phyloP scores from a whole-genome alignment of 1,140 invertebrate genomes.

The Capitella teleta region DNA sequence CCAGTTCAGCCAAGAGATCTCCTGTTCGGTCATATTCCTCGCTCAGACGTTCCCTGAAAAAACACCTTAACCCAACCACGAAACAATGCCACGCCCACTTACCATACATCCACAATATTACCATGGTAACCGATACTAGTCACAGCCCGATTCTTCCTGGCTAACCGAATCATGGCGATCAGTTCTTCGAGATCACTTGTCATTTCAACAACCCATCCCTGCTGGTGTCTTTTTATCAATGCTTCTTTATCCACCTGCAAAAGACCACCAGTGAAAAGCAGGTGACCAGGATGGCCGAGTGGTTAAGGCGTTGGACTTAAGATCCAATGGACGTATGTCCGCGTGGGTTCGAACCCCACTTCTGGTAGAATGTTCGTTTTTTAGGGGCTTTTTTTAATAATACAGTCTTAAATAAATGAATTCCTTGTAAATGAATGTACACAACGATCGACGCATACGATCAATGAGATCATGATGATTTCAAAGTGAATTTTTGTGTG shows the following conservation, averaged over 20 bases:
- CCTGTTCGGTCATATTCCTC: constrained; percentile 47
- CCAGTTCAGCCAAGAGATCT: constrained; percentile 53
- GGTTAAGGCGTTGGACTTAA: too few species aligned
- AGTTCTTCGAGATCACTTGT: constrained; percentile 46
- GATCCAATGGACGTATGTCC: too few species aligned
- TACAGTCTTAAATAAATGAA: too few species aligned
- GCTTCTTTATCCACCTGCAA: constrained; percentile 50
- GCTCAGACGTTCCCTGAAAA: constrained; percentile 48
- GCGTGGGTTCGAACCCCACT: too few species aligned
- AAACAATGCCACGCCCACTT: constrained; percentile 9
- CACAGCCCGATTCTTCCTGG: constrained; percentile 28
- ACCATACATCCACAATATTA: constrained; percentile 52
- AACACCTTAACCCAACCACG: neutral
- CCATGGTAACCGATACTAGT: constrained; percentile 54
- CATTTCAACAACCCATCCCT: constrained; percentile 54
- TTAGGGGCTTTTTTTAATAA: too few species aligned
- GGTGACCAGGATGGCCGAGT: too few species aligned
- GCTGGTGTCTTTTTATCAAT: constrained; percentile 50
- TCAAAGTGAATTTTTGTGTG: too few species aligned
- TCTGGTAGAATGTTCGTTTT: too few species aligned
- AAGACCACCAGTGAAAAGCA: too few species aligned
- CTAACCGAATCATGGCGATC: constrained; percentile 42
- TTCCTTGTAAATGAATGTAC: too few species aligned
- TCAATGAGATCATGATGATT: too few species aligned
- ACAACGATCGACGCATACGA: too few species aligned